Evolutionary conservation across 1,140 invertebrate species (phyloP).

Genomic region (Panagrolaimus sp.): DNA sequence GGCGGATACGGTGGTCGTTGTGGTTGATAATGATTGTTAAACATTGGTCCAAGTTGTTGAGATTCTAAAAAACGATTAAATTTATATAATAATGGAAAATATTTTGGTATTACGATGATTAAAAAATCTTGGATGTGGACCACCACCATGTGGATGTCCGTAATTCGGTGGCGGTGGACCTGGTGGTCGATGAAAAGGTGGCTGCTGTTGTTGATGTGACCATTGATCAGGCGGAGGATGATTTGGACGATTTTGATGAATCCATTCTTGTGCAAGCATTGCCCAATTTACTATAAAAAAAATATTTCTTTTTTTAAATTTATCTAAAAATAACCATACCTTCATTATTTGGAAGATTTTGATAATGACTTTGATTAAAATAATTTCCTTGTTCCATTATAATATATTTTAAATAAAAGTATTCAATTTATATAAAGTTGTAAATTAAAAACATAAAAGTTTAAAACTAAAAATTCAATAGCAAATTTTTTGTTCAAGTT

Average conservation of each 20-base stretch:
- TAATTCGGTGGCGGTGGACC: neutral
- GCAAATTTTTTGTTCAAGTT: no score
- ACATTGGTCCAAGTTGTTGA: conserved; percentile 11
- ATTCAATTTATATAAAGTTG: no score
- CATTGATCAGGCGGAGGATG: neutral
- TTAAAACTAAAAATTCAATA: no score
- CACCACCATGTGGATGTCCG: neutral
- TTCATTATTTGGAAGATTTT: conserved; percentile 2
- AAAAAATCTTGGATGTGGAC: neutral
- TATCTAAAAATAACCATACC: neutral
- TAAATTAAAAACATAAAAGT: no score
- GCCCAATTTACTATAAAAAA: conserved; percentile 1
- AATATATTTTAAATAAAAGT: neutral
- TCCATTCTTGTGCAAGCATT: conserved; percentile 3
- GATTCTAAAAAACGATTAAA: neutral
- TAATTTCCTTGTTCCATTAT: conserved; percentile 12
- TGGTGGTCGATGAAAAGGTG: neutral
- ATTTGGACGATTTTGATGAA: neutral
- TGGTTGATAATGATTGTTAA: neutral
- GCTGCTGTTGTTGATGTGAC: neutral
- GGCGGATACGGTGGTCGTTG: conserved; percentile 1
- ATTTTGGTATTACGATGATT: neutral
- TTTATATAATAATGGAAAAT: neutral
- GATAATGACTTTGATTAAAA: conserved; percentile 1
- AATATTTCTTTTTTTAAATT: neutral